A percentile compares a stretch with the other conserved stretches of the same genome.
Conservation (phyloP, 2,888 invertebrate species). For the Junonia oenone region DNA sequence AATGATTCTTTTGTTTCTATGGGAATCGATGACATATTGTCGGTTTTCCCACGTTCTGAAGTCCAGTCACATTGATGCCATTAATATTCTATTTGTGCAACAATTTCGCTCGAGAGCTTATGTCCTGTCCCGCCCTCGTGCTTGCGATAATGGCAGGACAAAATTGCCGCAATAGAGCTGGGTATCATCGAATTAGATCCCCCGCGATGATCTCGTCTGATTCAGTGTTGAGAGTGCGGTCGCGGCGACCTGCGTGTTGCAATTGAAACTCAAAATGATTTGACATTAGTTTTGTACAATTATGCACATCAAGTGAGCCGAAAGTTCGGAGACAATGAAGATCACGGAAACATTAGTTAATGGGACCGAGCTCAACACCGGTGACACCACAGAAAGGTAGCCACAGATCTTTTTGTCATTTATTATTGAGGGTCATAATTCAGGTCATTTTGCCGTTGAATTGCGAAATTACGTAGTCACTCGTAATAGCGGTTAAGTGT, state of each 20-base stretch:
- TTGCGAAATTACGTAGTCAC: neutral
- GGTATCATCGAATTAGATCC: constrained; percentile 62
- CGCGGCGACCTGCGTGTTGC: constrained; percentile 40
- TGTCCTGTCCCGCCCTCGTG: constrained; percentile 65
- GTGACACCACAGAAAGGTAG: constrained; percentile 30
- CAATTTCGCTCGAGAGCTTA: constrained; percentile 62
- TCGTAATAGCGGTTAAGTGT: neutral
- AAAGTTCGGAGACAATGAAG: constrained; percentile 45
- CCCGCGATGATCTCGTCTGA: constrained; percentile 41
- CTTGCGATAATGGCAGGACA: constrained; percentile 56
- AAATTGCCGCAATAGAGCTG: constrained; percentile 69
- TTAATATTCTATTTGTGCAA: constrained; percentile 35
- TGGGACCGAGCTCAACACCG: constrained; percentile 19
- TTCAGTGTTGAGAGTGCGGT: constrained; percentile 42
- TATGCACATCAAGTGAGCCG: constrained; percentile 16
- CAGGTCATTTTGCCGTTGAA: neutral
- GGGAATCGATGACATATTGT: neutral
- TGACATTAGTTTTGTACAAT: constrained; percentile 9
- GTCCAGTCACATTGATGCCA: constrained; percentile 19
- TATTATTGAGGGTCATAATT: neutral
- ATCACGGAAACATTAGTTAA: constrained; percentile 44
- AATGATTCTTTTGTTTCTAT: neutral
- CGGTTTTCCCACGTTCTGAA: constrained; percentile 15
- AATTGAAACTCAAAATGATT: constrained; percentile 26
- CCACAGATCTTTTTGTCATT: neutral